Evolutionary conservation across 2,888 invertebrate species (phyloP).

Genomic region (Hypomecis punctinalis): DNA sequence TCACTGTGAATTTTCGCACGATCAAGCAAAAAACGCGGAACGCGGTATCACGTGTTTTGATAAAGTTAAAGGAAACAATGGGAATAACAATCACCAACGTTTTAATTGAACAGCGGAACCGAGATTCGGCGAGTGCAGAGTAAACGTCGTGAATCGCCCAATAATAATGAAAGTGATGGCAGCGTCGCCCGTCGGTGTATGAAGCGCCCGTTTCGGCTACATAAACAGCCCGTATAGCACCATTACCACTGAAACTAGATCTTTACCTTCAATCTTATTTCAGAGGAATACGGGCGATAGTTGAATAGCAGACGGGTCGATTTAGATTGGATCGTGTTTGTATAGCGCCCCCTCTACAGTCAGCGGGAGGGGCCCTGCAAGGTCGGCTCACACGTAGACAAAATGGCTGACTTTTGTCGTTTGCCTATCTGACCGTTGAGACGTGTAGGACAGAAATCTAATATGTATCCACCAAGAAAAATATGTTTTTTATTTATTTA

Average conservation of each 20-base stretch:
- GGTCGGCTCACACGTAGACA: conserved; percentile 75
- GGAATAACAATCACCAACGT: conserved; percentile 73
- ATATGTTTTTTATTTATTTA: neutral
- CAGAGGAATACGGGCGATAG: conserved; percentile 48
- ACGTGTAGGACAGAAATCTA: conserved; percentile 36
- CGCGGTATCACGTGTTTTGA: conserved; percentile 20
- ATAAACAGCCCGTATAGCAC: conserved; percentile 83
- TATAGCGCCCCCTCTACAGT: conserved; percentile 66
- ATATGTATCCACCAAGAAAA: neutral
- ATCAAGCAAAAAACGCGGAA: conserved; percentile 3
- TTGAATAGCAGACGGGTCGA: conserved; percentile 46
- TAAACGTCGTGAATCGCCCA: conserved; percentile 84
- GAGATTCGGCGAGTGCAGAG: conserved; percentile 77
- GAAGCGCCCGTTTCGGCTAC: conserved; percentile 85
- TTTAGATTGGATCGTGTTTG: conserved; percentile 55
- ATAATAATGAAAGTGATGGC: conserved; percentile 86
- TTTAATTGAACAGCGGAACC: conserved; percentile 79
- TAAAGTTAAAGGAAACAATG: conserved; percentile 57
- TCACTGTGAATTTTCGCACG: conserved; percentile 6
- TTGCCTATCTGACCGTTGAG: conserved; percentile 44
- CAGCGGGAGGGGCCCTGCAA: conserved; percentile 68
- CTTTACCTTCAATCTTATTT: conserved; percentile 44
- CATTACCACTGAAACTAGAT: conserved; percentile 51
- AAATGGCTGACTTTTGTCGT: conserved; percentile 78
- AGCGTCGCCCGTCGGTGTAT: conserved; percentile 82